phyloP scores from a whole-genome alignment of 2,797 vertebrate genomes.

The Paedocypris micromegethes region DNA sequence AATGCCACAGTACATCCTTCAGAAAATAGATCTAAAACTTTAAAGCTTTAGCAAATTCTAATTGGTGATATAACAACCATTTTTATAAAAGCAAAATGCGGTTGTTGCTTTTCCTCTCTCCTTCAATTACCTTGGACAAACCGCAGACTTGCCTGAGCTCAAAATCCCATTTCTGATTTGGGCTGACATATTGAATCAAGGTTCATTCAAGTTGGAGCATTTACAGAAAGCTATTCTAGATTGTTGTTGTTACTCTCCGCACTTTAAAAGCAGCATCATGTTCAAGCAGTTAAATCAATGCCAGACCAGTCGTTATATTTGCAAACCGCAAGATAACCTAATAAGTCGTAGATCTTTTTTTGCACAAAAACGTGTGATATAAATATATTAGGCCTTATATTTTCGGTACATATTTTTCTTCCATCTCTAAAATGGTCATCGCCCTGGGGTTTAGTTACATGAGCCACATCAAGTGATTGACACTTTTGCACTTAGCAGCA shows the following conservation, averaged over 20 bases:
- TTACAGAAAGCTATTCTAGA: slow-evolving; percentile 27
- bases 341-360: slow-evolving; percentile 69
- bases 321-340: slow-evolving; percentile 67
- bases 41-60: too few relatives aligned
- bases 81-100: not conserved
- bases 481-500: slow-evolving; percentile 69
- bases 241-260: slow-evolving; percentile 30
- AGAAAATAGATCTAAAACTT: too few relatives aligned
- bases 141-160: slow-evolving; percentile 51
- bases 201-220: slow-evolving; percentile 45
- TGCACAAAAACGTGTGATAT: slow-evolving; percentile 24
- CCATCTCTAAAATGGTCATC: slow-evolving; percentile 58
- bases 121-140: slow-evolving; percentile 39
- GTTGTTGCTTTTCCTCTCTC: slow-evolving; percentile 7
- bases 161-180: slow-evolving; percentile 51
- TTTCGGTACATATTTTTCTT: slow-evolving; percentile 72
- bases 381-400: slow-evolving; percentile 74
- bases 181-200: slow-evolving; percentile 59
- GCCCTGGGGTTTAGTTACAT: slow-evolving; percentile 72
- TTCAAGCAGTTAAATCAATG: slow-evolving; percentile 45
- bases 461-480: slow-evolving; percentile 69
- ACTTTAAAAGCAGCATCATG: slow-evolving; percentile 44
- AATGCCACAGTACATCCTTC: not conserved
- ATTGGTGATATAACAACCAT: too few relatives aligned
- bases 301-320: slow-evolving; percentile 76